Evolutionary conservation across 1,140 invertebrate species (phyloP).

Genomic region (Asbolus verrucosus): DNA sequence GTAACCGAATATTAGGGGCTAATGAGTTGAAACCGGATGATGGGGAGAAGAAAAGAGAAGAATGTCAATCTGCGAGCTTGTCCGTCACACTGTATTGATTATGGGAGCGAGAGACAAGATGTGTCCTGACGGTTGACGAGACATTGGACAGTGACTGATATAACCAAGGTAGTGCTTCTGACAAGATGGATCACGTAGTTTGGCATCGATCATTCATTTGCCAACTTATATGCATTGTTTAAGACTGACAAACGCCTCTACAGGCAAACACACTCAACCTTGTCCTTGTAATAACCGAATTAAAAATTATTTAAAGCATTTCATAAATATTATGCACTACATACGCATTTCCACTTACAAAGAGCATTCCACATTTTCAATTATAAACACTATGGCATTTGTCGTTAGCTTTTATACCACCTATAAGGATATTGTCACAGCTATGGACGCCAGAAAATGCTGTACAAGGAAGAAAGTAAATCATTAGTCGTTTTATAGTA

Average conservation of each 20-base stretch:
- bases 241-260: slow-evolving; percentile 10
- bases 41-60: slow-evolving; percentile 33
- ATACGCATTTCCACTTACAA: too few relatives aligned
- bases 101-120: slow-evolving; percentile 34
- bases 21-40: slow-evolving; percentile 35
- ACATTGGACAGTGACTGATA: slow-evolving; percentile 44
- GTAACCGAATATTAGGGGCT: slow-evolving; percentile 26
- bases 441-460: too few relatives aligned
- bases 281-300: too few relatives aligned
- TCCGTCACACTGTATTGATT: slow-evolving; percentile 35
- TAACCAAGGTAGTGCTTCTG: slow-evolving; percentile 41
- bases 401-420: too few relatives aligned
- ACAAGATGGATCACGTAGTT: slow-evolving; percentile 44
- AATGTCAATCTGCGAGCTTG: slow-evolving; percentile 33
- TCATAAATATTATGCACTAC: too few relatives aligned
- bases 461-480: too few relatives aligned
- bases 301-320: too few relatives aligned
- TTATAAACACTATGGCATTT: too few relatives aligned
- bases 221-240: slow-evolving; percentile 44
- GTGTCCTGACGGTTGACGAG: slow-evolving; percentile 34
- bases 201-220: slow-evolving; percentile 43
- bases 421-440: too few relatives aligned
- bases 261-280: too few relatives aligned
- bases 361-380: too few relatives aligned
- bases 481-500: too few relatives aligned